Conservation (phyloP, 1,140 invertebrate species). For the Drosophila parabipectinata region DNA sequence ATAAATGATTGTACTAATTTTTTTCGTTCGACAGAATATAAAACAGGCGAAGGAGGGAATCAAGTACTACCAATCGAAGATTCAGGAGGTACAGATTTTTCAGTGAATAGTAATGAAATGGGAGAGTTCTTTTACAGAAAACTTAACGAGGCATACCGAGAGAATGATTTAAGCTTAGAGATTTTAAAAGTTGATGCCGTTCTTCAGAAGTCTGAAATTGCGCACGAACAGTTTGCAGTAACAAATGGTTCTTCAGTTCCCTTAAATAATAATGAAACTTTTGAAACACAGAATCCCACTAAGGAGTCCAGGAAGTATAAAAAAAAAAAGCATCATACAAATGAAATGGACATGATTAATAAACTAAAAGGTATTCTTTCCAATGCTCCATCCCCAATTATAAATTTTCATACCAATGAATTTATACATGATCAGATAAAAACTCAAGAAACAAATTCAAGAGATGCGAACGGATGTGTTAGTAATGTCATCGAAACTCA, state of each 20-base stretch:
- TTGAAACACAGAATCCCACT: background rate
- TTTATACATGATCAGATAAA: background rate
- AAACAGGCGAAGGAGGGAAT: conserved; percentile 53
- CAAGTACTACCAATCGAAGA: conserved; percentile 69
- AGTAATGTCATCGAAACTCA: conserved; percentile 11
- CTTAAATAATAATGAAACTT: conserved; percentile 90
- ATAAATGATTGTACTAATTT: conserved; percentile 53
- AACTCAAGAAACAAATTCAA: background rate
- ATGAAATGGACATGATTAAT: conserved; percentile 82
- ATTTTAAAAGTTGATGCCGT: conserved; percentile 68
- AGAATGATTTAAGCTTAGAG: conserved; percentile 85
- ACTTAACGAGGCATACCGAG: conserved; percentile 93
- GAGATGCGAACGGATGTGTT: background rate
- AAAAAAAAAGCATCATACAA: conserved; percentile 80
- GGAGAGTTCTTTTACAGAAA: conserved; percentile 95
- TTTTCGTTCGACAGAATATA: conserved; percentile 77
- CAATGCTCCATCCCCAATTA: conserved; percentile 43
- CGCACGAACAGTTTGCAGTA: conserved; percentile 43
- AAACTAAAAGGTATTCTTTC: conserved; percentile 72
- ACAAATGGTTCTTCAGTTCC: conserved; percentile 79
- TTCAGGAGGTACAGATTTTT: conserved; percentile 57
- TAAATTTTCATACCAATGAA: background rate
- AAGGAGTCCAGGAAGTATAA: conserved; percentile 60
- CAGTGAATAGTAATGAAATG: conserved; percentile 87
- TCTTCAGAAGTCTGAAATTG: conserved; percentile 51